These are phyloP conservation scores for Trichonephila inaurata DNA, from an alignment of 1,140 invertebrate species.

Conservation along the genomic window DNA sequence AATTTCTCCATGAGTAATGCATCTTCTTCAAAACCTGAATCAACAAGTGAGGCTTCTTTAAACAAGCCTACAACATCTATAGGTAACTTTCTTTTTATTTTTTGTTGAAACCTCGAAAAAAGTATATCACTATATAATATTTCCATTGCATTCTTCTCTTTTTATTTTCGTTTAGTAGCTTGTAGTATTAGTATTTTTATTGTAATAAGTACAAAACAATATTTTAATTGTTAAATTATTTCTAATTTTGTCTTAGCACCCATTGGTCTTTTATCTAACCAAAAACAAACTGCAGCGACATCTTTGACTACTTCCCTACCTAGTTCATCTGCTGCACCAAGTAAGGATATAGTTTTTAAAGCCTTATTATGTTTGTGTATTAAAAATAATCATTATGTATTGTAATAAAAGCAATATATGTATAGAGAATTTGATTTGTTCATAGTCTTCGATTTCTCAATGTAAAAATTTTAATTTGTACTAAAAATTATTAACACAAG, in stretches of 20 bases:
- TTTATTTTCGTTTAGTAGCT: too few species aligned
- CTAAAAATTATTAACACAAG: too few species aligned
- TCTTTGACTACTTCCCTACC: slow-evolving; percentile 53
- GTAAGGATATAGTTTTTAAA: neutral
- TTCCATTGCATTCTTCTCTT: too few species aligned
- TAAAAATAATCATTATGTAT: too few species aligned
- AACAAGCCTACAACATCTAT: slow-evolving; percentile 6
- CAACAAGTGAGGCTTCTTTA: neutral
- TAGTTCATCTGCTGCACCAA: slow-evolving; percentile 39
- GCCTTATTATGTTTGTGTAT: neutral
- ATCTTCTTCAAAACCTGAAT: neutral
- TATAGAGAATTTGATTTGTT: too few species aligned
- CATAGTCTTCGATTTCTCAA: too few species aligned
- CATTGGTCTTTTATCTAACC: neutral
- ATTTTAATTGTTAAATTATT: too few species aligned
- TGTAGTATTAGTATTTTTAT: too few species aligned
- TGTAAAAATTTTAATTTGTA: too few species aligned
- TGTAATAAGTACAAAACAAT: too few species aligned
- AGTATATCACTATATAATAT: too few species aligned
- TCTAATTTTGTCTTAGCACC: neutral
- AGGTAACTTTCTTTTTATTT: neutral
- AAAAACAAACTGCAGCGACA: neutral
- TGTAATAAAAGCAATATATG: too few species aligned
- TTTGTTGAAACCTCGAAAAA: neutral
- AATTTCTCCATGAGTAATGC: neutral